A percentile compares a stretch with the other conserved stretches of the same genome.
phyloP scores from a whole-genome alignment of 1,140 invertebrate genomes.

The Probaryconus sp. region DNA sequence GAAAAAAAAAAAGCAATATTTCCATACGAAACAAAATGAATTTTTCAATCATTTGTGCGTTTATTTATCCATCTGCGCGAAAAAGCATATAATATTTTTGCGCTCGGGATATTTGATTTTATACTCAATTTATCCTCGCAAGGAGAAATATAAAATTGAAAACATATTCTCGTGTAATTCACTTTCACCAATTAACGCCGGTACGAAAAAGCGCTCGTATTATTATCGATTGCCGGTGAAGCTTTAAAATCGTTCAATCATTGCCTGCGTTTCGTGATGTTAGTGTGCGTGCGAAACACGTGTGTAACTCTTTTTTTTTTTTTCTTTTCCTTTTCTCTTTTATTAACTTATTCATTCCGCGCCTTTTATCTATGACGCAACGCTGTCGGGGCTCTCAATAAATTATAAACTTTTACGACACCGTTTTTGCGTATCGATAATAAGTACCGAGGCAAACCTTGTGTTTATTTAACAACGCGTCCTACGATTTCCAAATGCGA shows the following conservation, averaged over 20 bases:
- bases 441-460: not conserved
- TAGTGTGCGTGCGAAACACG: conserved; percentile 5
- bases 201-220: conserved; percentile 8
- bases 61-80: conserved; percentile 14
- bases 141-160: conserved; percentile 29
- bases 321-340: conserved; percentile 44
- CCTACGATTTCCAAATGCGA: conserved; percentile 4
- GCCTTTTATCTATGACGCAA: not conserved
- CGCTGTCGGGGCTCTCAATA: conserved; percentile 4
- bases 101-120: conserved; percentile 38
- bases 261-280: conserved; percentile 25
- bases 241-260: conserved; percentile 42
- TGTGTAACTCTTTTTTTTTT: conserved; percentile 5
- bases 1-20: too few relatives aligned
- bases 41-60: conserved; percentile 31
- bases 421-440: conserved; percentile 36
- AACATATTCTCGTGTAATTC: conserved; percentile 34
- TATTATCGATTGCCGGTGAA: conserved; percentile 23
- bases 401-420: conserved; percentile 41
- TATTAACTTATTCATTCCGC: not conserved
- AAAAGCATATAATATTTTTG: conserved; percentile 23
- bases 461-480: conserved; percentile 32
- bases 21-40: conserved; percentile 26
- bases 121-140: conserved; percentile 25
- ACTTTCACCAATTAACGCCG: conserved; percentile 38